These are phyloP conservation scores for Champsocephalus gunnari DNA, from an alignment of 2,797 vertebrate genomes.

Conservation along the genomic window DNA sequence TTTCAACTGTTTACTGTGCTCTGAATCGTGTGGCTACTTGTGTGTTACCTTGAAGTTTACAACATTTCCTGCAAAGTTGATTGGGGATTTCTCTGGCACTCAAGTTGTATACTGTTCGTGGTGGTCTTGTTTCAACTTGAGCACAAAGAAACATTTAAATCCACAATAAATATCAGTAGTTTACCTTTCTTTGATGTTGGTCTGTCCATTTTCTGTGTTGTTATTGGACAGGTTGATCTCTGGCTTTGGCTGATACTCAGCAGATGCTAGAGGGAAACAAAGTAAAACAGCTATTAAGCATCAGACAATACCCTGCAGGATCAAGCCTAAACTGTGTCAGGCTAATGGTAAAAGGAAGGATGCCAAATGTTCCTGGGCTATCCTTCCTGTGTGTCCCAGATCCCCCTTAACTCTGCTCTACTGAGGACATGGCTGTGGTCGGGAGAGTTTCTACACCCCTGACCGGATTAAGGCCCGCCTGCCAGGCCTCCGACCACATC, in stretches of 20 bases:
- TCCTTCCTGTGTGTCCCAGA: slow-evolving; percentile 10
- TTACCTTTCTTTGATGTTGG: slow-evolving; percentile 74
- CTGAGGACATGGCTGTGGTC: slow-evolving; percentile 48
- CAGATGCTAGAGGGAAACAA: slow-evolving; percentile 66
- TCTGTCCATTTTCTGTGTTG: slow-evolving; percentile 72
- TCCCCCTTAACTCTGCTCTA: slow-evolving; percentile 18
- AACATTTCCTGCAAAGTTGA: slow-evolving; percentile 43
- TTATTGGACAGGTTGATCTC: slow-evolving; percentile 68
- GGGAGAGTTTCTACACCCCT: slow-evolving; percentile 40
- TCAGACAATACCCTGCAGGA: neutral
- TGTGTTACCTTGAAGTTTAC: slow-evolving; percentile 58
- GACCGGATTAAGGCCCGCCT: slow-evolving; percentile 36
- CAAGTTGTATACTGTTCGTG: slow-evolving; percentile 20
- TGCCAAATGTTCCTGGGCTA: slow-evolving; percentile 2
- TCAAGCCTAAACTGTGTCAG: slow-evolving; percentile 9
- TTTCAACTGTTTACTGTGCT: slow-evolving; percentile 34
- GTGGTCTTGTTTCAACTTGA: slow-evolving; percentile 43
- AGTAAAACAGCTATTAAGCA: slow-evolving; percentile 20
- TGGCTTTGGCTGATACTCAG: slow-evolving; percentile 75
- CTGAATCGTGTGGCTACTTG: slow-evolving; percentile 7
- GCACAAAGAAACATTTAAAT: neutral
- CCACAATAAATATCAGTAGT: neutral
- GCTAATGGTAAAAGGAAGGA: neutral
- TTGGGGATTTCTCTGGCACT: slow-evolving; percentile 39
- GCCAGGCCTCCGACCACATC: slow-evolving; percentile 66